Evolutionary conservation across 92 coral and sea anemone genomes (phyloP).

Genomic region (Muricea muricata): DNA sequence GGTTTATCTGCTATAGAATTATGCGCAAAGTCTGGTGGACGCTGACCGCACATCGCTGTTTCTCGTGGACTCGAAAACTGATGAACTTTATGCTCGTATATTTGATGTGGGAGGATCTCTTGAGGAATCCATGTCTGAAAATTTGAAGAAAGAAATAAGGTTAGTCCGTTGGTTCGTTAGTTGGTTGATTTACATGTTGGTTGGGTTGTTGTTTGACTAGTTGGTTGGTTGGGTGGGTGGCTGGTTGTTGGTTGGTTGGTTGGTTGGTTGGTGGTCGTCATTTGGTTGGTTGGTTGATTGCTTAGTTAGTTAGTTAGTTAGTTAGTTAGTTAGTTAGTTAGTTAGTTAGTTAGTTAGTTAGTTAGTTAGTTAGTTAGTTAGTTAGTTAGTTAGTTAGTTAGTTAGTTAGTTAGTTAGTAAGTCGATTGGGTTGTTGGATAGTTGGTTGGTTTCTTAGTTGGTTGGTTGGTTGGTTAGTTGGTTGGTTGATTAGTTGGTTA

Average conservation of each 20-base stretch:
- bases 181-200: too few species aligned
- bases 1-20: conserved; percentile 65
- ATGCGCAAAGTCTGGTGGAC: conserved; percentile 95
- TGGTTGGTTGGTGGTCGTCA: not conserved
- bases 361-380: not conserved
- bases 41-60: conserved; percentile 98
- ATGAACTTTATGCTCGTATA: conserved; percentile 95
- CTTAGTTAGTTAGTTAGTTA: not conserved
- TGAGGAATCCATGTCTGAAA: conserved; percentile 86
- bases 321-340: not conserved
- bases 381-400: not conserved
- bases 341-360: not conserved
- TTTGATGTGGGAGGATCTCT: conserved; percentile 96
- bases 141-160: conserved; percentile 98
- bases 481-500: too few species aligned
- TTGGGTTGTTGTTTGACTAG: too few species aligned
- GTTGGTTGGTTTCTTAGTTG: too few species aligned
- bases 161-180: conserved; percentile 2
- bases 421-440: not conserved
- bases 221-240: not conserved
- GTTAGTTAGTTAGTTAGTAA: not conserved
- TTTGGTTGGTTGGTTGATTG: not conserved
- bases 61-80: conserved; percentile 96
- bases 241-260: not conserved
- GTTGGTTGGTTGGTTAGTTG: too few species aligned